Conservation (phyloP, 2,113 vertebrate species). For the Hypomesus transpacificus region DNA sequence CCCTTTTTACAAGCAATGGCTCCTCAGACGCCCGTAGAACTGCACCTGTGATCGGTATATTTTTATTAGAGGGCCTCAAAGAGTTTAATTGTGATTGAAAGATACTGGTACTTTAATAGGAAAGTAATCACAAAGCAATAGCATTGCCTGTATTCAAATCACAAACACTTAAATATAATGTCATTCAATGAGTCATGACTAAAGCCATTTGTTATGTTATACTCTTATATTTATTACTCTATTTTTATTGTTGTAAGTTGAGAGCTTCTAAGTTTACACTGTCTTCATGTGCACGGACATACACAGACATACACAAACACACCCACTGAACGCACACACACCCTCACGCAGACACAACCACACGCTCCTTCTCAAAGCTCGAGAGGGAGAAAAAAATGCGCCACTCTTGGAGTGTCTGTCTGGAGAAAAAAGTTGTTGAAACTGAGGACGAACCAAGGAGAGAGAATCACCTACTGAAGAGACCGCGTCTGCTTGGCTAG, state of each 20-base stretch:
- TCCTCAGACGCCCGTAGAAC: no score
- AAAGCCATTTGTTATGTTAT: not conserved
- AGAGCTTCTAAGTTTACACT: constrained; percentile 49
- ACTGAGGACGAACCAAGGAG: constrained; percentile 58
- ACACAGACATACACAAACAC: constrained; percentile 34
- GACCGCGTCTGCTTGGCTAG: constrained; percentile 50
- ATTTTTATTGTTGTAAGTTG: constrained; percentile 50
- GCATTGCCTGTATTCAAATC: no score
- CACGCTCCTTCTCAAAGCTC: constrained; percentile 63
- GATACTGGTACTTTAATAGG: no score
- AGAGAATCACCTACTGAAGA: constrained; percentile 46
- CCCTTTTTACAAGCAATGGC: no score
- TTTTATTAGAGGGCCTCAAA: no score
- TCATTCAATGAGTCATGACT: not conserved
- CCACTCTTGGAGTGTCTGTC: constrained; percentile 69
- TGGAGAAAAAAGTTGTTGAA: constrained; percentile 63
- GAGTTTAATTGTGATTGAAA: no score
- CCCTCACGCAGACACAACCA: constrained; percentile 43
- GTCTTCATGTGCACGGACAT: constrained; percentile 34
- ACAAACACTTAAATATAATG: no score
- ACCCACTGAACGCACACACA: constrained; percentile 49
- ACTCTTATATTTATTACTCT: not conserved
- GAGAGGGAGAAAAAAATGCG: constrained; percentile 65
- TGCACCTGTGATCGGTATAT: no score
- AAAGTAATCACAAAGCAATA: no score